Evolutionary conservation across 1,140 invertebrate species (phyloP), one percentile per base, ranked within the genome.

Genomic region (Drosophila athabasca): DNA sequence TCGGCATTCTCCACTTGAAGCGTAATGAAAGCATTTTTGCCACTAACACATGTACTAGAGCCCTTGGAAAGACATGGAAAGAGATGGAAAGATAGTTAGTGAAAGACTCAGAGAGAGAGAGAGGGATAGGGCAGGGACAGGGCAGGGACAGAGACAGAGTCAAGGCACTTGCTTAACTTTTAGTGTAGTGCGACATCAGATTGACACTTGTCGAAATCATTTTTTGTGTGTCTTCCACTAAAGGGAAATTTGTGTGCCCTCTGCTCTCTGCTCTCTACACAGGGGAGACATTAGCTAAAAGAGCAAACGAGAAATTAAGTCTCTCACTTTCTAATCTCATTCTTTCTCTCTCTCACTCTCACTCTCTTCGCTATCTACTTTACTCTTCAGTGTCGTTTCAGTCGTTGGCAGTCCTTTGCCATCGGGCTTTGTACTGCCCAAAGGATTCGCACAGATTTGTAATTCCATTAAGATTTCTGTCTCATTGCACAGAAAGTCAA

Each of bases 21-120:
- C 78, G 67, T 85, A 85, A 85, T 87, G 82, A 87, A 85, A 85
- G 82, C 82, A 85, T 85, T 83, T 83, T 79, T 75, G 74, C 82
- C 74, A 82, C 65, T 74, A 74, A 79, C 76, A 68, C 46, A 75
- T 61, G 54, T 75, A 74, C 35, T 64, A 80, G 53, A 39, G 26
- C 43, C 8, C 39, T 31, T 39, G 8, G 51, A 45, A 19, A 50
- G 39, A 50, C 17, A 29, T 13, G 35, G 11, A 35, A 29, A 19
- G 29, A 39, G 49, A 50, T 11, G 19, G 4, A 19, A 24, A 39
- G 49, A 50, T 8, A 26, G 4, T 39, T 9, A 44, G 41, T 19
- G 24, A 46, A 6, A 41, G 35, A 55, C 13, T 7, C 17, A 39
- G 55, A 58, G 17, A 29, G 31, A 9, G 15, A 19, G 4, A n/a